Evolutionary conservation across 2,888 invertebrate genomes (phyloP).

Genomic region (Julus scanicus): DNA sequence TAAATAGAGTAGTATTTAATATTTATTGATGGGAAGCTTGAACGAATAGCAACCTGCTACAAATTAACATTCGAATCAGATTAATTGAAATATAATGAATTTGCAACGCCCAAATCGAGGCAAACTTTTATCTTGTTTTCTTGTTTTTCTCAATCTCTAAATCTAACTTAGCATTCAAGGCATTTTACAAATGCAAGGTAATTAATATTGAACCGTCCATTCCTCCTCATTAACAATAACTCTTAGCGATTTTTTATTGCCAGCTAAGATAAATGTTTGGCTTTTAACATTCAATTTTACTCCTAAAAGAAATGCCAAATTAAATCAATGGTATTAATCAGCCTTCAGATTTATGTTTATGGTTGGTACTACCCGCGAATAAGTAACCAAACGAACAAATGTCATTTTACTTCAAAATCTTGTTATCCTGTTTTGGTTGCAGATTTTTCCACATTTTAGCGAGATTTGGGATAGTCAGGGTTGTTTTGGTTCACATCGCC

Average conservation of each 20-base stretch:
- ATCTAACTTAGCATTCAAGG: background rate
- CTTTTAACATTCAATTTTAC: background rate
- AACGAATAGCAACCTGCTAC: background rate
- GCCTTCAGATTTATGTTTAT: slow-evolving; percentile 33
- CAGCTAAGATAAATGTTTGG: too few species aligned
- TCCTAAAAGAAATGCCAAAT: background rate
- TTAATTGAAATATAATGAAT: slow-evolving; percentile 21
- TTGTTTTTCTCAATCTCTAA: background rate
- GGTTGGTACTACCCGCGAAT: background rate
- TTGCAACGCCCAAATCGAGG: background rate
- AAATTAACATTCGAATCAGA: slow-evolving; percentile 24
- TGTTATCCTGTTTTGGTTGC: background rate
- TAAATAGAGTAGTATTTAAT: background rate
- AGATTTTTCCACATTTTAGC: background rate
- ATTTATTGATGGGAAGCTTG: background rate
- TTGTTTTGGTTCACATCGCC: background rate
- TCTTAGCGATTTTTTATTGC: background rate
- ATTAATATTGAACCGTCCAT: slow-evolving; percentile 5
- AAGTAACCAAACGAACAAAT: background rate
- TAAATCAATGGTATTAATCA: slow-evolving; percentile 33
- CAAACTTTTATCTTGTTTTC: slow-evolving; percentile 6
- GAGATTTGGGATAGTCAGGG: background rate
- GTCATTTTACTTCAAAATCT: background rate
- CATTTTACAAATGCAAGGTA: background rate
- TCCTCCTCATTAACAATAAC: slow-evolving; percentile 8